Base-by-base conservation (phyloP, 2,113 vertebrate genomes). In the Tyrannus savana region DNA sequence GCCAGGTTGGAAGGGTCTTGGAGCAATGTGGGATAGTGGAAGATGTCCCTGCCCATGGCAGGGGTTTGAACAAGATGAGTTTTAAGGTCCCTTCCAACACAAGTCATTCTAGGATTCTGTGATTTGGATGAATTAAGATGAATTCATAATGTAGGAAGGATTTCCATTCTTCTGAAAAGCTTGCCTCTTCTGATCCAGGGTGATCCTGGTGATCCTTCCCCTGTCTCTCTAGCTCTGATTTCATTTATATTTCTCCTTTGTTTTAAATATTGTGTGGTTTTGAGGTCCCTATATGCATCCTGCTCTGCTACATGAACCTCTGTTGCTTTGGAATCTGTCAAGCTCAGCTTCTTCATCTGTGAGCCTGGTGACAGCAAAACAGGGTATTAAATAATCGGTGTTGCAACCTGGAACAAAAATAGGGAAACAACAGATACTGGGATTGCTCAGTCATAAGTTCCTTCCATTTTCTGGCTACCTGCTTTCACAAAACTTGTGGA, bases 171-270 rank as follows among this genome's bases (percentile, higher is more conserved):
- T 39, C 9, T 41, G 56, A 42, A 69, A 53, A 52, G 24, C 50
- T 33, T 74, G 22, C 7, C 3, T 52, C 23, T 53, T 52, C 27
- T 71, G 18, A 3, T 11, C 8, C 28, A 22, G 47, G 12, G 24
- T 25, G 37, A 56, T 60, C 12, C 28, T 31, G 80, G 19, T 49
- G 41, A 33, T 74, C 60, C 55, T 82, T 67, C 12, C 13, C 4
- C 33, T 19, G 13, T 30, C 18, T 25, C 35, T 76, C n/a, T 22
- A 1, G 44, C 63, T n/a, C 56, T 1, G 0, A 0, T 46, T 5
- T 66, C 21, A 3, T 3, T 12, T 19, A 1, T 58, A 8, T 49
- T 53, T 39, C 42, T 84, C 15, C 35, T 50, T 69, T 50, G 5
- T 9, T 50, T 60, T 9, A n/a, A 68, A 59, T 37, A 19, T 0